Percentiles rank a stretch among this genome's conserved stretches.
These are phyloP conservation scores for Drosophila asahinai DNA, from an alignment of 1,140 invertebrate genomes.

Conservation along the genomic window DNA sequence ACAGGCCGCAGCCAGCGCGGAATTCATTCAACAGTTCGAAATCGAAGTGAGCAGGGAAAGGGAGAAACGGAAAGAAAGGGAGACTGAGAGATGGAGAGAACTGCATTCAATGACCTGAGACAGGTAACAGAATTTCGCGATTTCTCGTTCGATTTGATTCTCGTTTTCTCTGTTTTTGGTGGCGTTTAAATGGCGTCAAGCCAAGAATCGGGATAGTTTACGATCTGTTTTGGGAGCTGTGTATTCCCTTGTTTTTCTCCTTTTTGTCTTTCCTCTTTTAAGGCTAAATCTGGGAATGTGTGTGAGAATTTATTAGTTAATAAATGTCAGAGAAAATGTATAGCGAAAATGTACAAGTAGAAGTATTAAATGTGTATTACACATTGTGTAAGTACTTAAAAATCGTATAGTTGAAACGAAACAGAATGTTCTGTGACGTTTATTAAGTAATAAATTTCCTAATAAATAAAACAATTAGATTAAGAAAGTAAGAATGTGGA, in stretches of 20 bases:
- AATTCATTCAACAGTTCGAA: constrained; percentile 83
- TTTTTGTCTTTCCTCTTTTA: background rate
- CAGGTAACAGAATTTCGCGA: constrained; percentile 57
- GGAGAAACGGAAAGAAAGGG: background rate
- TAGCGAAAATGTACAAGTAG: too few species aligned
- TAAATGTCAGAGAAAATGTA: background rate
- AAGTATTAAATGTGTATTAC: too few species aligned
- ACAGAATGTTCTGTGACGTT: too few species aligned
- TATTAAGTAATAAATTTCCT: too few species aligned
- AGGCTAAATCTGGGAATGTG: background rate
- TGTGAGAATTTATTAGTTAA: constrained; percentile 2
- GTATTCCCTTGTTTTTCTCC: background rate
- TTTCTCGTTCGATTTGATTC: constrained; percentile 30
- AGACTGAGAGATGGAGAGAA: background rate
- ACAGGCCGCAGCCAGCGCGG: constrained; percentile 44
- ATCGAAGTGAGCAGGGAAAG: constrained; percentile 58
- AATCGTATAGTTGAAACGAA: too few species aligned
- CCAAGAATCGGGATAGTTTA: constrained; percentile 49
- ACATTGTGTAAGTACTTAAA: too few species aligned
- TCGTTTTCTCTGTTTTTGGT: constrained; percentile 40
- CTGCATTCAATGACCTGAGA: constrained; percentile 57
- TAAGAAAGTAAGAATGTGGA: too few species aligned
- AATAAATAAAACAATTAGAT: too few species aligned
- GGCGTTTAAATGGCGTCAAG: constrained; percentile 75
- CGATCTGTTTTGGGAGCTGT: constrained; percentile 29